These are phyloP conservation scores for Oplegnathus fasciatus DNA, from an alignment of 2,113 vertebrate genomes.

Conservation along the genomic window DNA sequence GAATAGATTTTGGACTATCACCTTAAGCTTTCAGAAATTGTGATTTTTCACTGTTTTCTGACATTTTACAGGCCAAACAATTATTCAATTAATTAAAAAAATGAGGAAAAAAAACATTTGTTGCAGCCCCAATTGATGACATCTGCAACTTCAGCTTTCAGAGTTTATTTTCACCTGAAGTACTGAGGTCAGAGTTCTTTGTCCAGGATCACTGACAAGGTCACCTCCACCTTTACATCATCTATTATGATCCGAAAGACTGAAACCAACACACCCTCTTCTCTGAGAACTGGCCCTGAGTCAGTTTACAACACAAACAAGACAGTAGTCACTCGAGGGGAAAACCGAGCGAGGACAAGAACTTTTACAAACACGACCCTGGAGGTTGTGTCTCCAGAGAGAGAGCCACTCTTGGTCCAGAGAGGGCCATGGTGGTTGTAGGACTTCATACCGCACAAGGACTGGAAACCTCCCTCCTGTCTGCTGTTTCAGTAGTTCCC, in stretches of 20 bases:
- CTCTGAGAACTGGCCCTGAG: neutral
- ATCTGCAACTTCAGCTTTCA: neutral
- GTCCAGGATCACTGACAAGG: slow-evolving; percentile 13
- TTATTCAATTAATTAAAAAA: neutral
- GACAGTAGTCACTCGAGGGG: neutral
- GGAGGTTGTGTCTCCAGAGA: slow-evolving; percentile 48
- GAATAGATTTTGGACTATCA: no score
- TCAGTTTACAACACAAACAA: slow-evolving; percentile 52
- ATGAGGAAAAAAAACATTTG: neutral
- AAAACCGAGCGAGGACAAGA: slow-evolving; percentile 2
- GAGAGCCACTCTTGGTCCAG: slow-evolving; percentile 5
- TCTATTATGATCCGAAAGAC: slow-evolving; percentile 4
- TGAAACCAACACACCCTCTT: neutral
- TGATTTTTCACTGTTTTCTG: neutral
- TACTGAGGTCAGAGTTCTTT: neutral
- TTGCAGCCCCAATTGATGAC: neutral
- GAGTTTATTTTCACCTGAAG: neutral
- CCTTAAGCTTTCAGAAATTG: no score
- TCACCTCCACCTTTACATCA: slow-evolving; percentile 30
- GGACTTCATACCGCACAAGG: slow-evolving; percentile 57
- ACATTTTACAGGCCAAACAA: neutral
- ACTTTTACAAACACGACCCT: slow-evolving; percentile 36
- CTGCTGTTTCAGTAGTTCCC: slow-evolving; percentile 65
- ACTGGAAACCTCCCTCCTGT: slow-evolving; percentile 55
- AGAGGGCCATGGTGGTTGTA: neutral